Evolutionary conservation across 53 echinoderm and acorn worm species (phyloP).

Genomic region (Stichopus horrens): DNA sequence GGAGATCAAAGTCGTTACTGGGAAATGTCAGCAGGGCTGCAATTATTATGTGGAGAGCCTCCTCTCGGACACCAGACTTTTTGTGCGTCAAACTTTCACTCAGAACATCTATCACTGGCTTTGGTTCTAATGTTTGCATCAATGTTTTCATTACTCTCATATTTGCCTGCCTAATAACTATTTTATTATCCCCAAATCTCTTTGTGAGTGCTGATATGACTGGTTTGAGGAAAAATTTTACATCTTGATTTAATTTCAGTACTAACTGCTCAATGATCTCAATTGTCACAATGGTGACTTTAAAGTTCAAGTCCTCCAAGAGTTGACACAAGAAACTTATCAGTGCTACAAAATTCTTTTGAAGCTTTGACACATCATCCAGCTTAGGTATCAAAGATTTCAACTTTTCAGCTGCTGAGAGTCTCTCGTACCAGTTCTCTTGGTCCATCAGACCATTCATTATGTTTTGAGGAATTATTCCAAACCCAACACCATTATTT

Average conservation of each 20-base stretch:
- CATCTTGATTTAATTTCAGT: slow-evolving; percentile 65
- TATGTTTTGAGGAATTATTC: slow-evolving; percentile 74
- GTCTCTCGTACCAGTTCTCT: slow-evolving; percentile 84
- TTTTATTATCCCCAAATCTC: slow-evolving; percentile 91
- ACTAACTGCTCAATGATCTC: slow-evolving; percentile 84
- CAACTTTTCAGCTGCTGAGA: slow-evolving; percentile 74
- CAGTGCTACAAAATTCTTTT: slow-evolving; percentile 77
- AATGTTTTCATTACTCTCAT: slow-evolving; percentile 96
- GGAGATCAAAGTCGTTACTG: slow-evolving; percentile 98
- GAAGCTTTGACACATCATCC: slow-evolving; percentile 60
- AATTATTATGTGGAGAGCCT: slow-evolving; percentile 90
- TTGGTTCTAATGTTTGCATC: slow-evolving; percentile 89
- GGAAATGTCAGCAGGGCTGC: slow-evolving; percentile 94
- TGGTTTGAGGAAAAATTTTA: slow-evolving; percentile 85
- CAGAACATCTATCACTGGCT: slow-evolving; percentile 75
- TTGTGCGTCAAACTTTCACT: slow-evolving; percentile 81
- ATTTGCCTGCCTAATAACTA: slow-evolving; percentile 92
- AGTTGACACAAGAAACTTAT: slow-evolving; percentile 94
- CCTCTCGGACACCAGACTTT: slow-evolving; percentile 96
- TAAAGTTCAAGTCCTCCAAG: slow-evolving; percentile 92
- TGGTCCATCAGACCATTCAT: slow-evolving; percentile 80
- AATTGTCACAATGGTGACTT: slow-evolving; percentile 79
- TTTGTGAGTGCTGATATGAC: slow-evolving; percentile 84
- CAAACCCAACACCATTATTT: slow-evolving; percentile 60
- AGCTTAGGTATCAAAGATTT: slow-evolving; percentile 62